Base-by-base conservation (phyloP, 2,113 vertebrate species). In the Grantiella picta region DNA sequence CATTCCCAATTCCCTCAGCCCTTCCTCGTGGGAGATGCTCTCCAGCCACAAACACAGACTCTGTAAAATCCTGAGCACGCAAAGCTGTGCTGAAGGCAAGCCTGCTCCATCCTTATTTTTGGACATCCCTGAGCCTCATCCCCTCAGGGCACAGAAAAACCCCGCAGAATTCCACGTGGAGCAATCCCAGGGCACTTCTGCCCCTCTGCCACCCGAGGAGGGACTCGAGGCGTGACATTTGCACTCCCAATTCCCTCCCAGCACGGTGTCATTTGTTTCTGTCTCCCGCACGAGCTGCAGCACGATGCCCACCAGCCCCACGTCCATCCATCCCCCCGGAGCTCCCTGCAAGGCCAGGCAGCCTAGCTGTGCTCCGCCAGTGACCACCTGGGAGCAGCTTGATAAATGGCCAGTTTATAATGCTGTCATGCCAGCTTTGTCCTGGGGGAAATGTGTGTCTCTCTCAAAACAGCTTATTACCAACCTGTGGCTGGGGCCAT, bases 321-420 rank as follows among this genome's bases (percentile, higher is more conserved):
- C 9, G 5, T 47, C 81, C 17, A 15, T 75, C 88, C 81, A 15
- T 78, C 88, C 81, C 90, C 80, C 82, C 17, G 38, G 64, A 60
- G 72, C 73, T 61, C 73, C 28, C 2, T 7, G 84, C 57, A 91
- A 75, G 85, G 53, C 96, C 86, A 15, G 94, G 64, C 89, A 65
- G 94, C 96, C 68, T 93, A 85, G 82, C 96, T 38, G 72, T 12
- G 75, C 15, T 86, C 82, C 71, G 76, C 21, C 91, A 57, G 64
- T 93, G 97, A 94, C 97, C 97, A 97, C 97, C 92, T 86, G 98
- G 98, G 98, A 98, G 98, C 97, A 98, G 97, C 97, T 98, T 99
- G 99, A 99, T 99, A 91, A 99, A 99, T 99, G 98, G 98, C 98
- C 94, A 80, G 98, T 98, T 99, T 99, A 98, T 98, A 98, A 97